Evolutionary conservation across 2,113 vertebrate species (phyloP).

Genomic region (Antechinus stuartii): DNA sequence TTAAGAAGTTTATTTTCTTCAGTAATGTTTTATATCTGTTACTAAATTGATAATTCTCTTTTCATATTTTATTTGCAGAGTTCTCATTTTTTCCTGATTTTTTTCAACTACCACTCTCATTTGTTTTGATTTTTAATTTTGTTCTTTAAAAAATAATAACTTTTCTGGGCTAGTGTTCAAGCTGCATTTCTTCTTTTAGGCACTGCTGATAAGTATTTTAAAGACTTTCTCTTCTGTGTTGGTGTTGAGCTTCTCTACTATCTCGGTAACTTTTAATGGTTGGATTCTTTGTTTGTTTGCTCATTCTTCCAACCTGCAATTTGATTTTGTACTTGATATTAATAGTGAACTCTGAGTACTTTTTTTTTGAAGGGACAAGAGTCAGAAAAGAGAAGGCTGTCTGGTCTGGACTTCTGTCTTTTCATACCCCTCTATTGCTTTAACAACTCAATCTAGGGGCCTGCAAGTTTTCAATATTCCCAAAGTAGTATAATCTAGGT

Average conservation of each 20-base stretch:
- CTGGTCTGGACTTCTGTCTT: background rate
- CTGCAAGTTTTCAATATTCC: background rate
- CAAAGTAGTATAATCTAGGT: background rate
- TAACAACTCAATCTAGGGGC: background rate
- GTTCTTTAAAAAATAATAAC: background rate
- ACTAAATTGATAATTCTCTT: background rate
- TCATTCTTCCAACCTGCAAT: background rate
- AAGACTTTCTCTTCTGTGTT: background rate
- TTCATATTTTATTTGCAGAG: background rate
- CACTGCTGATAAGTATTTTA: background rate
- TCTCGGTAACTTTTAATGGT: background rate
- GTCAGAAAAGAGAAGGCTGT: background rate
- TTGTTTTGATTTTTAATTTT: background rate
- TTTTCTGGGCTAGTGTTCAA: background rate
- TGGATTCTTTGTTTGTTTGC: background rate
- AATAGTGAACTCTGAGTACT: background rate
- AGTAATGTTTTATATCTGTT: background rate
- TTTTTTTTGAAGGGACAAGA: background rate
- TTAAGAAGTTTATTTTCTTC: background rate
- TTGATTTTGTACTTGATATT: background rate
- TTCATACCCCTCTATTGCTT: background rate
- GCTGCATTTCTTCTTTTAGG: background rate
- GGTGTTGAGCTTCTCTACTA: background rate
- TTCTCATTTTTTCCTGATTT: background rate
- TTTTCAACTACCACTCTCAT: background rate